Evolutionary conservation across 2,113 vertebrate species (phyloP).

Genomic region (Microcebus ravelobensis): DNA sequence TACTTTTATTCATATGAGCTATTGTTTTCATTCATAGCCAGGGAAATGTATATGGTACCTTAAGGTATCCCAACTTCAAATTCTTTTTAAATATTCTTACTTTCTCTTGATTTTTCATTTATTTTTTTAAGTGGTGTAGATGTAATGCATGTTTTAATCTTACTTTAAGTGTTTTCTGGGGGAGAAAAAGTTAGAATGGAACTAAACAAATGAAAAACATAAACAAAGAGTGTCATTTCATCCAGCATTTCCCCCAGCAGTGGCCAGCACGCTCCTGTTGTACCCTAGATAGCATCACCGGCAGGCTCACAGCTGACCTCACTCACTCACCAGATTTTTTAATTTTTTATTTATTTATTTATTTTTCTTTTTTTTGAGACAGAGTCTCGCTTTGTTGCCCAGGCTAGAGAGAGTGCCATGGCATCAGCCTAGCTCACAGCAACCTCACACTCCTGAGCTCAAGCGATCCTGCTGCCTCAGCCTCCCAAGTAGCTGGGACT

Average conservation of each 20-base stretch:
- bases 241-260: not conserved
- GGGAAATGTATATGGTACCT: not conserved
- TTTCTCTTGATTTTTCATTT: not conserved
- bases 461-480: no score
- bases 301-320: not conserved
- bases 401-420: no score
- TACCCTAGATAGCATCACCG: not conserved
- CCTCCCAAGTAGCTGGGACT: no score
- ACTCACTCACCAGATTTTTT: not conserved
- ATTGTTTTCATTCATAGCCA: not conserved
- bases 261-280: not conserved
- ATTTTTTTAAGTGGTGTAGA: not conserved
- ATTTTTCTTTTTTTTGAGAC: no score
- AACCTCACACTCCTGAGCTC: no score
- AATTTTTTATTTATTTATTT: no score
- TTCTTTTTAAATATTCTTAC: not conserved
- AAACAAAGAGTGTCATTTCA: not conserved
- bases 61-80: not conserved
- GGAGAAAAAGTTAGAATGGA: not conserved
- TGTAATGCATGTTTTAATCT: not conserved
- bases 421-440: no score
- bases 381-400: no score
- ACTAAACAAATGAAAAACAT: not conserved
- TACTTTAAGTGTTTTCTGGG: not conserved
- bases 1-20: not conserved